Percentiles rank a stretch among this genome's conserved stretches.
Evolutionary conservation across 2,797 vertebrate species (phyloP).

Genomic region (Knipowitschia caucasica): DNA sequence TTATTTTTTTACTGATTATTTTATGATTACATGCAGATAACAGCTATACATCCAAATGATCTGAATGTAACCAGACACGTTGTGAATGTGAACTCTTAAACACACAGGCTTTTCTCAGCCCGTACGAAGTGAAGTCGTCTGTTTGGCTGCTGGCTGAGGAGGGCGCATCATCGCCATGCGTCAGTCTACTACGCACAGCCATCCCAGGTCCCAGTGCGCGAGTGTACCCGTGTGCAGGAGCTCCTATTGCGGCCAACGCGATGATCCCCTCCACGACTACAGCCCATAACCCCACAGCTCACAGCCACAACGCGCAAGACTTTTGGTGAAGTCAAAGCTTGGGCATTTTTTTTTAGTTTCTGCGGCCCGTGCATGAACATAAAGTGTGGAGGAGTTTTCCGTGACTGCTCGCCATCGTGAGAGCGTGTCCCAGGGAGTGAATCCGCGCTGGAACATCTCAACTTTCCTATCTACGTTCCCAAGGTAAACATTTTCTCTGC

Average conservation of each 20-base stretch:
- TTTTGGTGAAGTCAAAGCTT: conserved; percentile 19
- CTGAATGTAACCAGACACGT: too few species aligned
- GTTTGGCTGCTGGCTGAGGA: conserved; percentile 53
- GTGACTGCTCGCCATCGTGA: conserved; percentile 45
- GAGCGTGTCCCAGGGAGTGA: conserved; percentile 59
- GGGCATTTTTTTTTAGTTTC: conserved; percentile 3
- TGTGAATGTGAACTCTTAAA: too few species aligned
- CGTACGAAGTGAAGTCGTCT: not conserved
- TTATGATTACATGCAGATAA: too few species aligned
- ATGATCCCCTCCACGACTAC: conserved; percentile 36
- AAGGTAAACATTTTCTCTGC: conserved; percentile 42
- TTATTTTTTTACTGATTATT: too few species aligned
- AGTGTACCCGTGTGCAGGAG: conserved; percentile 10
- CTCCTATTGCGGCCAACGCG: conserved; percentile 18
- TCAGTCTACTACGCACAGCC: conserved; percentile 25
- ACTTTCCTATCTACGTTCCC: not conserved
- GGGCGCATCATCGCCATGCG: conserved; percentile 62
- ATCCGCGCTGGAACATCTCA: conserved; percentile 25
- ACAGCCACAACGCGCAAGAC: conserved; percentile 1
- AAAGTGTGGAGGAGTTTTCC: conserved; percentile 31
- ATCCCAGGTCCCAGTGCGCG: not conserved
- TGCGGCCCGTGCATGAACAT: conserved; percentile 23
- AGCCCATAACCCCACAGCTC: not conserved
- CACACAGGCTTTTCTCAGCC: not conserved
- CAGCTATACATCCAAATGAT: not conserved